Evolutionary conservation across 2,888 invertebrate species (phyloP).

Genomic region (Stenotaenia linearis): DNA sequence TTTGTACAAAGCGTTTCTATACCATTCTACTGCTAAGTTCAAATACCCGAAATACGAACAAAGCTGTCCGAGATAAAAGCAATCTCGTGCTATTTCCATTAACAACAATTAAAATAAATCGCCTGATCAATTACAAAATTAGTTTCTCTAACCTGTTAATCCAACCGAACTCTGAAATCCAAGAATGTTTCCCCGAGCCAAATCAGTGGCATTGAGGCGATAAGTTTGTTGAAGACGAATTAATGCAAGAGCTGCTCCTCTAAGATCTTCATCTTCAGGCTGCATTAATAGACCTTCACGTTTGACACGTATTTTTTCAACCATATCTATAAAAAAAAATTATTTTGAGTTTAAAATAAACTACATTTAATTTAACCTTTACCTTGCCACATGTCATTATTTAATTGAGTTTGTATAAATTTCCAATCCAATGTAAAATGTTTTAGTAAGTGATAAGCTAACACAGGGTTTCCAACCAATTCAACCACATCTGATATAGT

Average conservation of each 20-base stretch:
- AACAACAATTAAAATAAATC: not conserved
- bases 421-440: not conserved
- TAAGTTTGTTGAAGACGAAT: constrained; percentile 43
- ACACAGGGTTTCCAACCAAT: not conserved
- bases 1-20: constrained; percentile 43
- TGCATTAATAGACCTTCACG: not conserved
- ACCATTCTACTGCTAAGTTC: constrained; percentile 46
- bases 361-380: not conserved
- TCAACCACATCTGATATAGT: not conserved
- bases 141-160: not conserved
- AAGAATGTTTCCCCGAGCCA: constrained; percentile 39
- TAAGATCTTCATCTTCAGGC: not conserved
- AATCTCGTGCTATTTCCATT: constrained; percentile 43
- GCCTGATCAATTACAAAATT: no score
- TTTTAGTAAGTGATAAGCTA: not conserved
- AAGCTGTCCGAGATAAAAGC: constrained; percentile 46
- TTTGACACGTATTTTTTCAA: not conserved
- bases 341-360: not conserved
- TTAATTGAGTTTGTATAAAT: not conserved
- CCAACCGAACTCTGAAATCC: constrained; percentile 38
- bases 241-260: constrained; percentile 43
- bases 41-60: constrained; percentile 44
- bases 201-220: constrained; percentile 41
- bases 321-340: not conserved
- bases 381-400: not conserved